Base-by-base conservation (phyloP, 2,797 vertebrate genomes). In the Sebastes taczanowskii region DNA sequence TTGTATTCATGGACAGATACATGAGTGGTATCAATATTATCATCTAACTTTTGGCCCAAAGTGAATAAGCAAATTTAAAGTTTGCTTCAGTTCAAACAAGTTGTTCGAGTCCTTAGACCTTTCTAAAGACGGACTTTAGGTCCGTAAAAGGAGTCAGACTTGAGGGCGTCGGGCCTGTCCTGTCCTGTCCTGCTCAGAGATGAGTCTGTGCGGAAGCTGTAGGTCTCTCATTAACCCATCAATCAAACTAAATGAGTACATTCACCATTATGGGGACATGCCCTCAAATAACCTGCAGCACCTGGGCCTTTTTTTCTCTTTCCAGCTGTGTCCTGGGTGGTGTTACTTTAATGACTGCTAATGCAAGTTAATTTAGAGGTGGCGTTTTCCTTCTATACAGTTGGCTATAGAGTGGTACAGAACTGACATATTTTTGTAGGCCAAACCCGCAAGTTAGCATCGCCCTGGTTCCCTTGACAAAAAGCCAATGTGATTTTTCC, bases 141-240 rank as follows among this genome's bases (percentile, higher is more conserved):
- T 70, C 53, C 0, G 3, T 25, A 11, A 25, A 10, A 61, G 59
- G 46, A 84, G 4, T 81, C 65, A 30, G 77, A 63, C 83, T 68
- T 4, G 22, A 63, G 30, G 75, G 38, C 25, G 11, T 29, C 4
- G 0, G 69, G 34, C 80, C n/a, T 61, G 82, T 75, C 81, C 49
- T 61, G 82, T 75, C 81, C 49, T 13, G 64, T 68, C 83, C 38
- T 65, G 76, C 74, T 81, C 20, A 0, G 52, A 80, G 75, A 78
- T 22, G 65, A 80, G 56, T 74, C 73, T 75, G 58, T 42, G 46
- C 4, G 66, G 82, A 88, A 82, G 73, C 68, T 75, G 20, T 13
- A 56, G 63, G 74, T 81, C 75, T 85, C 66, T 90, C 82, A 89
- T 92, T 81, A 88, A 59, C 77, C 78, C 80, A 84, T 89, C 81